Evolutionary conservation across 2,797 vertebrate species (phyloP).

Genomic region (Enteromius trimaculatus): DNA sequence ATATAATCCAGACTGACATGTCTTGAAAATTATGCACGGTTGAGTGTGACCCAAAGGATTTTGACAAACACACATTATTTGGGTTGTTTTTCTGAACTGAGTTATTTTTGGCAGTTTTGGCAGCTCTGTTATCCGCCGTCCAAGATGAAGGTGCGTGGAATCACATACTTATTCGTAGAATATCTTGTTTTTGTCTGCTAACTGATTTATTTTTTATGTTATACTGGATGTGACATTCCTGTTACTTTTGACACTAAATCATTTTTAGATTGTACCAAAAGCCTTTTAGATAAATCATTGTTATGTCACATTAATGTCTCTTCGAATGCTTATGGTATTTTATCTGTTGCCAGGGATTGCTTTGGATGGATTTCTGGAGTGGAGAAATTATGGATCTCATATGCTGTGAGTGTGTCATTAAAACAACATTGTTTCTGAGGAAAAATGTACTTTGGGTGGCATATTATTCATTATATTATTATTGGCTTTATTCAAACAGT

Average conservation of each 20-base stretch:
- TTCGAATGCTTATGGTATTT: conserved; percentile 36
- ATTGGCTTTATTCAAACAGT: conserved; percentile 2
- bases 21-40: conserved; percentile 42
- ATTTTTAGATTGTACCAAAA: conserved; percentile 28
- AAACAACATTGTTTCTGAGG: conserved; percentile 35
- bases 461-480: conserved; percentile 36
- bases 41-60: conserved; percentile 43
- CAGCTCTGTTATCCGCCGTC: conserved; percentile 58
- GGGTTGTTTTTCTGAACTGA: conserved; percentile 51
- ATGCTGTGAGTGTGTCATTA: conserved; percentile 32
- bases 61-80: conserved; percentile 58
- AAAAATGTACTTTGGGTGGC: conserved; percentile 7
- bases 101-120: conserved; percentile 42
- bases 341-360: conserved; percentile 43
- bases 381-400: conserved; percentile 27
- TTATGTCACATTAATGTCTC: conserved; percentile 26
- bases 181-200: conserved; percentile 36
- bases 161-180: conserved; percentile 41
- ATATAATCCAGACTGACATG: conserved; percentile 34
- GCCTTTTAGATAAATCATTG: conserved; percentile 39
- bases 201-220: conserved; percentile 42
- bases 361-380: conserved; percentile 1
- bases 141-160: conserved; percentile 48
- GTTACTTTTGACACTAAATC: conserved; percentile 33
- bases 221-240: conserved; percentile 31